Conservation (phyloP, 2,888 invertebrate genomes). For the Dascillus cervinus region DNA sequence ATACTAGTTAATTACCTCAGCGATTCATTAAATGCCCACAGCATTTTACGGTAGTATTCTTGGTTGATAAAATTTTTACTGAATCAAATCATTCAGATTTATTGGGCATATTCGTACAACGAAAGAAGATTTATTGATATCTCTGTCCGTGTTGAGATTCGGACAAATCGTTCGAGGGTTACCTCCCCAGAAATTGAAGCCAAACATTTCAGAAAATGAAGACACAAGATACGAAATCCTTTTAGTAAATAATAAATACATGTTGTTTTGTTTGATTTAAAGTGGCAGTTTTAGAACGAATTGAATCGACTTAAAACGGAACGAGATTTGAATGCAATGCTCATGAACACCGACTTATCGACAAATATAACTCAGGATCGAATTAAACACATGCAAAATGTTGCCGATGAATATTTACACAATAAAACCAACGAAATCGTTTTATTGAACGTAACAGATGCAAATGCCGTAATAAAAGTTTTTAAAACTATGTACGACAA, state of each 20-base stretch:
- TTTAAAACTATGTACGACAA: slow-evolving; percentile 34
- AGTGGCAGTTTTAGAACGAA: slow-evolving; percentile 25
- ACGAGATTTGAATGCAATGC: slow-evolving; percentile 33
- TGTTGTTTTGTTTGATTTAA: background rate
- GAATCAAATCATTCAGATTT: slow-evolving; percentile 26
- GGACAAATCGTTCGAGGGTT: slow-evolving; percentile 32
- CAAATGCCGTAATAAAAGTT: slow-evolving; percentile 31
- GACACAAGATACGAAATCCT: slow-evolving; percentile 15
- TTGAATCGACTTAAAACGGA: slow-evolving; percentile 31
- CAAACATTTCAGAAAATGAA: slow-evolving; percentile 19
- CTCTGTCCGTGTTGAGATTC: slow-evolving; percentile 40
- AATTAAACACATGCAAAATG: slow-evolving; percentile 32
- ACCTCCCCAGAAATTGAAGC: slow-evolving; percentile 23
- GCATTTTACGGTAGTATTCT: slow-evolving; percentile 33
- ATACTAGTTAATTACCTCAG: slow-evolving; percentile 38
- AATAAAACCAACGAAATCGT: slow-evolving; percentile 34
- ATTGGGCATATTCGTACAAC: slow-evolving; percentile 39
- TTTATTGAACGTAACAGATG: slow-evolving; percentile 36
- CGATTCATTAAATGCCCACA: slow-evolving; percentile 30
- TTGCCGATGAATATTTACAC: slow-evolving; percentile 34
- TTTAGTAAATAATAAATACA: slow-evolving; percentile 1
- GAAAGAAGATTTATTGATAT: slow-evolving; percentile 32
- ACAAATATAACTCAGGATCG: slow-evolving; percentile 33
- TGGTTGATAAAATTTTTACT: background rate
- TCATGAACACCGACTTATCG: slow-evolving; percentile 33